phyloP scores from a whole-genome alignment of 1,140 invertebrate genomes.

The Psix sp. region DNA sequence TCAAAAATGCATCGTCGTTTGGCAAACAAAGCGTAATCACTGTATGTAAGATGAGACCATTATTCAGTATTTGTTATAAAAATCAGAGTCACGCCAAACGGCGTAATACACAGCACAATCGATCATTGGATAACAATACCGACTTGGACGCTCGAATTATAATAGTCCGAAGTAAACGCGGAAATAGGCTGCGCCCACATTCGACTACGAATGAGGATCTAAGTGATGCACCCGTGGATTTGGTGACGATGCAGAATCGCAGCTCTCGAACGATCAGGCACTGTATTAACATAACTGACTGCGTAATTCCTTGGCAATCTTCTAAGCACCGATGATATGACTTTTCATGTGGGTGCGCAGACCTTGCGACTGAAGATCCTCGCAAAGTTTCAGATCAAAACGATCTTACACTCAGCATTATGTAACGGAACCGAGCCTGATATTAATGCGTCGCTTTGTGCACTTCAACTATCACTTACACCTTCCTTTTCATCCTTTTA shows the following conservation, averaged over 20 bases:
- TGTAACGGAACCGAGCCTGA: conserved; percentile 24
- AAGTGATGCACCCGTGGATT: conserved; percentile 18
- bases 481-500: conserved; percentile 4
- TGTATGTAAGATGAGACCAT: conserved; percentile 11
- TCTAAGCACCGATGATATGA: conserved; percentile 11
- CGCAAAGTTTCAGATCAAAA: conserved; percentile 33
- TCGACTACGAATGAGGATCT: conserved; percentile 4
- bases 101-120: conserved; percentile 7
- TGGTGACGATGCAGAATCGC: conserved; percentile 19
- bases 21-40: conserved; percentile 22
- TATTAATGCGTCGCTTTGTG: conserved; percentile 17
- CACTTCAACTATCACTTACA: conserved; percentile 34
- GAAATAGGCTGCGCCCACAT: conserved; percentile 18
- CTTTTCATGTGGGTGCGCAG: conserved; percentile 40
- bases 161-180: conserved; percentile 30
- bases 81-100: neutral
- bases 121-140: conserved; percentile 38
- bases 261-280: conserved; percentile 10
- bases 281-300: conserved; percentile 37
- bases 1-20: neutral
- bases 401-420: conserved; percentile 26
- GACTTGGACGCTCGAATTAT: conserved; percentile 13
- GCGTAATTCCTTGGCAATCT: conserved; percentile 30
- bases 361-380: conserved; percentile 46
- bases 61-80: conserved; percentile 5